phyloP scores from a whole-genome alignment of 2,113 vertebrate genomes.

The Beaufortia kweichowensis region DNA sequence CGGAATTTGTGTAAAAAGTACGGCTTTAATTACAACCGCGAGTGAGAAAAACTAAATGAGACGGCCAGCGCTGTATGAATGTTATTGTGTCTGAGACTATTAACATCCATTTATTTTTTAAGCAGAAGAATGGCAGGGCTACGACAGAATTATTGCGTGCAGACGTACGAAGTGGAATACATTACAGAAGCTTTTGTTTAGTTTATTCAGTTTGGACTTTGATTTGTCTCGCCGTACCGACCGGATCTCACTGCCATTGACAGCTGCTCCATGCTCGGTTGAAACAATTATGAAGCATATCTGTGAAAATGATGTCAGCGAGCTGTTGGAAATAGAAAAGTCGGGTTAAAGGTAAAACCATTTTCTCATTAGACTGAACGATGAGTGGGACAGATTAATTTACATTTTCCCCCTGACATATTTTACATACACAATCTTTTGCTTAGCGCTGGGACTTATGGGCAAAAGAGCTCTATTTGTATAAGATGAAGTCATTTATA shows the following conservation, averaged over 20 bases:
- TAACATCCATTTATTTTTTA: constrained; percentile 35
- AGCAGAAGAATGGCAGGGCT: constrained; percentile 28
- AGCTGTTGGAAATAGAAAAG: constrained; percentile 68
- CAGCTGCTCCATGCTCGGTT: constrained; percentile 41
- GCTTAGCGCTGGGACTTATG: constrained; percentile 76
- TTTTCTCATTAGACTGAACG: constrained; percentile 74
- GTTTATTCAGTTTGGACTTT: not conserved
- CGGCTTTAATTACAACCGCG: constrained; percentile 75
- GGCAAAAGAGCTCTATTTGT: constrained; percentile 80
- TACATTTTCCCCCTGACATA: constrained; percentile 77
- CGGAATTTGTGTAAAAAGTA: constrained; percentile 58
- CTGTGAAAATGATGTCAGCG: constrained; percentile 61
- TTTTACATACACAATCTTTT: constrained; percentile 81
- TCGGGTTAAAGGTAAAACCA: constrained; percentile 66
- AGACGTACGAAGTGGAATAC: not conserved
- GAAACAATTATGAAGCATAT: constrained; percentile 70
- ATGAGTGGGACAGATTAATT: constrained; percentile 79
- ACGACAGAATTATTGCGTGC: constrained; percentile 7
- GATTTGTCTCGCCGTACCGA: not conserved
- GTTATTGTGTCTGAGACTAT: constrained; percentile 46
- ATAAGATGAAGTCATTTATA: constrained; percentile 85
- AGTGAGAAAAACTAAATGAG: constrained; percentile 70
- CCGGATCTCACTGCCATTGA: constrained; percentile 33
- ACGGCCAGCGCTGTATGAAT: constrained; percentile 58
- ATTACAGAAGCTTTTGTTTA: constrained; percentile 6